These are phyloP conservation scores for Trilocha varians DNA, from an alignment of 2,888 invertebrate species.

Conservation along the genomic window DNA sequence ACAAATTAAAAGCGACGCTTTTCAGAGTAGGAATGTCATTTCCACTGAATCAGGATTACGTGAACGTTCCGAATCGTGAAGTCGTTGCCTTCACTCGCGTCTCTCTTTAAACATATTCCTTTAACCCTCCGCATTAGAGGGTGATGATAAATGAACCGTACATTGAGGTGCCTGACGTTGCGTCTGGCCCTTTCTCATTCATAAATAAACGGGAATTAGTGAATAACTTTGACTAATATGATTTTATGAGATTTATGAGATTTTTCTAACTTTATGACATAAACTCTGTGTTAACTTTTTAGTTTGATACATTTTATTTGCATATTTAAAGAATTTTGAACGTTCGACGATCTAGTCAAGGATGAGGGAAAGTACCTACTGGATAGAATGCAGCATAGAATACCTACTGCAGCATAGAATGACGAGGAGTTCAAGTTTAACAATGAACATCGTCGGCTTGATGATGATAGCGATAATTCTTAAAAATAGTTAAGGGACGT, in stretches of 20 bases:
- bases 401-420: no score
- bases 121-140: conserved; percentile 49
- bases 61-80: conserved; percentile 32
- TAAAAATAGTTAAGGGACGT: no score
- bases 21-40: conserved; percentile 26
- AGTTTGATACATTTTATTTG: no score
- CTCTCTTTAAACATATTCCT: conserved; percentile 57
- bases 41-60: conserved; percentile 40
- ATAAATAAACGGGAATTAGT: conserved; percentile 38
- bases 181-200: conserved; percentile 38
- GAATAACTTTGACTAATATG: conserved; percentile 18
- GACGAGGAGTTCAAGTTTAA: no score
- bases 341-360: no score
- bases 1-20: not conserved
- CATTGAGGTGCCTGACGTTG: conserved; percentile 25
- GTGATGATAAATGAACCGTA: conserved; percentile 63
- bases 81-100: conserved; percentile 43
- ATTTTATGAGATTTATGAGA: conserved; percentile 5
- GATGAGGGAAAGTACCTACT: no score
- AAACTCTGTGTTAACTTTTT: not conserved
- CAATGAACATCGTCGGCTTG: no score
- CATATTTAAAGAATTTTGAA: no score
- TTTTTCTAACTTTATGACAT: conserved; percentile 1
- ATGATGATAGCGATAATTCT: no score
- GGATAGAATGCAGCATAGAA: no score